Conservation (phyloP, 2,888 invertebrate genomes). For the Drosophila hawaiiensis region DNA sequence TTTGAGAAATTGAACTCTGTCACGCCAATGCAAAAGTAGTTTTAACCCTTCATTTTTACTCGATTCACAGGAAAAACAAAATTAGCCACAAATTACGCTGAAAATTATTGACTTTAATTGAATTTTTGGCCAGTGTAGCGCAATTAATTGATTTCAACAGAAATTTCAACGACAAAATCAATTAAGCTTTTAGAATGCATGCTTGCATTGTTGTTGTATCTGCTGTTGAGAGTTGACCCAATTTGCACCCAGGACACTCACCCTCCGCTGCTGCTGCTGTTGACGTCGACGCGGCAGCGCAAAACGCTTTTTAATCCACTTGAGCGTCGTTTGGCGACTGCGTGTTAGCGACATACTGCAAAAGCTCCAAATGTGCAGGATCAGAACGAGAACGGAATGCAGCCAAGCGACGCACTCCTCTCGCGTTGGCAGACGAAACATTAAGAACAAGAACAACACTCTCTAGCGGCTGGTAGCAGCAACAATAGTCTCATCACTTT, state of each 20-base stretch:
- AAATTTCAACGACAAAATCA: conserved; percentile 45
- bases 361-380: conserved; percentile 73
- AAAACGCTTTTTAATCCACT: conserved; percentile 82
- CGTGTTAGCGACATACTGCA: conserved; percentile 80
- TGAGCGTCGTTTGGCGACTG: conserved; percentile 76
- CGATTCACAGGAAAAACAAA: conserved; percentile 67
- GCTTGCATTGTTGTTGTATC: not conserved
- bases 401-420: conserved; percentile 70
- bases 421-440: conserved; percentile 63
- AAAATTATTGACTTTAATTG: conserved; percentile 70
- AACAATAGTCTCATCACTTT: conserved; percentile 60
- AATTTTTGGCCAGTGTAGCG: conserved; percentile 53
- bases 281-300: conserved; percentile 60
- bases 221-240: conserved; percentile 50
- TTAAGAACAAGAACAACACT: conserved; percentile 46
- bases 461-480: conserved; percentile 14
- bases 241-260: conserved; percentile 48
- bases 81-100: conserved; percentile 66
- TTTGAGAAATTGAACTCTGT: conserved; percentile 69
- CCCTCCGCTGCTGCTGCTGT: conserved; percentile 37
- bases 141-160: conserved; percentile 66
- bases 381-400: conserved; percentile 78
- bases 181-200: conserved; percentile 15
- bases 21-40: conserved; percentile 68
- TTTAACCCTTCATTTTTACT: conserved; percentile 57